Conservation (phyloP, 2,113 vertebrate species). For the Oncorhynchus nerka region DNA sequence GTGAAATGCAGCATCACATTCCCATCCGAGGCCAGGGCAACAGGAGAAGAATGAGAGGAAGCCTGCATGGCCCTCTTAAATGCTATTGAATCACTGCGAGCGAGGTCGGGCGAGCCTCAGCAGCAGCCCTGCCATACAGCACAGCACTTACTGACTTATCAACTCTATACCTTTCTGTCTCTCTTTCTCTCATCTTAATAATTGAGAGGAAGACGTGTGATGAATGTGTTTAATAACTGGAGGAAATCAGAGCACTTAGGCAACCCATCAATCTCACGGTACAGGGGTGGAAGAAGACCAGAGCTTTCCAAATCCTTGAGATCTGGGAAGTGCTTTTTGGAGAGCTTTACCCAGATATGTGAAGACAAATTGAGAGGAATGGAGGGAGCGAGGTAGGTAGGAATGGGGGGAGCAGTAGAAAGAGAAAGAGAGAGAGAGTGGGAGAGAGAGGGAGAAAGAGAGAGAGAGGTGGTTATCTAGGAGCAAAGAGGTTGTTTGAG, state of each 20-base stretch:
- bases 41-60: slow-evolving; percentile 45
- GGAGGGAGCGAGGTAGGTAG: not conserved
- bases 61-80: slow-evolving; percentile 52
- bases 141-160: slow-evolving; percentile 46
- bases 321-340: slow-evolving; percentile 56
- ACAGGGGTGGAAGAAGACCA: slow-evolving; percentile 43
- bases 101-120: not conserved
- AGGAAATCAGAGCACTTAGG: slow-evolving; percentile 66
- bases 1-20: slow-evolving; percentile 32
- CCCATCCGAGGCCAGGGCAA: slow-evolving; percentile 23
- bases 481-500: slow-evolving; percentile 19
- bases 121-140: slow-evolving; percentile 17
- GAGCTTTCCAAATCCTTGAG: slow-evolving; percentile 48
- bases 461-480: slow-evolving; percentile 1
- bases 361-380: slow-evolving; percentile 41
- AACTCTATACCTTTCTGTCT: slow-evolving; percentile 40
- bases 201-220: slow-evolving; percentile 56
- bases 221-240: slow-evolving; percentile 69
- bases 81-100: slow-evolving; percentile 65
- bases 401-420: not conserved
- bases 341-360: slow-evolving; percentile 45
- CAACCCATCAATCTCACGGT: slow-evolving; percentile 58
- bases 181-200: slow-evolving; percentile 55
- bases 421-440: not conserved
- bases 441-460: not conserved